Percentiles rank a stretch among this genome's conserved stretches.
These are phyloP conservation scores for Aramus guarauna DNA, from an alignment of 2,113 vertebrate species.

Conservation along the genomic window DNA sequence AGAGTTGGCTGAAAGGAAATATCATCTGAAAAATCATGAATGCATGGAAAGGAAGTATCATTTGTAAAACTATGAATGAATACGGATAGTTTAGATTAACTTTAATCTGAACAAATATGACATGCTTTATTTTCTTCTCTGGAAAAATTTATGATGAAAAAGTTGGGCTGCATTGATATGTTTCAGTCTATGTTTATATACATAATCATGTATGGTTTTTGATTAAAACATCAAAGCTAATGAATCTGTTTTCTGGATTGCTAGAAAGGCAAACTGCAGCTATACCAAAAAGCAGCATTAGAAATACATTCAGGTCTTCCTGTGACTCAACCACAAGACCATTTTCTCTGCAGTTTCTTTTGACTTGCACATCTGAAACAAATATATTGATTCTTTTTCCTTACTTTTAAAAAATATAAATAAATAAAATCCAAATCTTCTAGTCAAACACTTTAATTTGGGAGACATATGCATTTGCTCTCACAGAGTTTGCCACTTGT, in stretches of 20 bases:
- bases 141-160: neutral
- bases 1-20: neutral
- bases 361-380: neutral
- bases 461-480: neutral
- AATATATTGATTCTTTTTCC: neutral
- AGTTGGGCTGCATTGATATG: neutral
- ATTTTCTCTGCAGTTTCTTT: neutral
- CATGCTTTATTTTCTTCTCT: neutral
- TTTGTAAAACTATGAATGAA: neutral
- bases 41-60: neutral
- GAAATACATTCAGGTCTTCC: neutral
- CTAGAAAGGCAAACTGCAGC: neutral
- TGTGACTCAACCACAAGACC: rapidly evolving
- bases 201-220: rapidly evolving
- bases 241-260: neutral
- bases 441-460: neutral
- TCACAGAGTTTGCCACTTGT: neutral
- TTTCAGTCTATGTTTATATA: neutral
- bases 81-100: neutral
- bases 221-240: neutral
- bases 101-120: neutral
- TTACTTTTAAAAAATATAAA: neutral
- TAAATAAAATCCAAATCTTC: neutral
- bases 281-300: neutral
- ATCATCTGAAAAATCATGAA: neutral